Percentiles rank a stretch among this genome's conserved stretches.
phyloP scores from a whole-genome alignment of 2,888 invertebrate genomes.

The Callosobruchus maculatus region DNA sequence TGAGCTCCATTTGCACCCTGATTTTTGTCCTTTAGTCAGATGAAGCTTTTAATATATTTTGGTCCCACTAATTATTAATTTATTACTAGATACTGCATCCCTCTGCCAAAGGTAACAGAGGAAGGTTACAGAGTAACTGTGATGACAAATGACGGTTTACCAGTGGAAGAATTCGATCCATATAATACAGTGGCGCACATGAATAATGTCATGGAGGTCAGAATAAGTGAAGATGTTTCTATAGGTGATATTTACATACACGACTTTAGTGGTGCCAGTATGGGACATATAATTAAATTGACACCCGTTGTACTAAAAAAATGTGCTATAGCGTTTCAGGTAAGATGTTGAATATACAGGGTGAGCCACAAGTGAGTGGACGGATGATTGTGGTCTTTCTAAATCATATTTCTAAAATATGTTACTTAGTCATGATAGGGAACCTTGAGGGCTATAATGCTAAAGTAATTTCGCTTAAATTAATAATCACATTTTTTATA shows the following conservation, averaged over 20 bases:
- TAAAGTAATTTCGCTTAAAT: too few relatives aligned
- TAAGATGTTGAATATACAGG: constrained; percentile 6
- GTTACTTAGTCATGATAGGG: too few relatives aligned
- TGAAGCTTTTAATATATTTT: too few relatives aligned
- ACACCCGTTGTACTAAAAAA: constrained; percentile 11
- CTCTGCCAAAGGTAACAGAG: constrained; percentile 3
- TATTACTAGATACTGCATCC: background rate
- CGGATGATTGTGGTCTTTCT: too few relatives aligned
- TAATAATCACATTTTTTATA: too few relatives aligned
- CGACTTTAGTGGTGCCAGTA: constrained; percentile 5
- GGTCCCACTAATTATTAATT: background rate
- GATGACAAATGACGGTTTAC: background rate
- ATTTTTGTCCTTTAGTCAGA: too few relatives aligned
- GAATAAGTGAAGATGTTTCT: constrained; percentile 5
- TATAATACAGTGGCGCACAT: constrained; percentile 2
- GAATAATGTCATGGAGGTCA: constrained; percentile 8
- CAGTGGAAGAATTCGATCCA: constrained; percentile 2
- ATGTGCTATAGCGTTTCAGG: constrained; percentile 4
- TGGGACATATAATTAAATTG: constrained; percentile 6
- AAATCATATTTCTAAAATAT: too few relatives aligned
- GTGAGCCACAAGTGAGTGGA: too few relatives aligned
- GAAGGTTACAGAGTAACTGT: constrained; percentile 5
- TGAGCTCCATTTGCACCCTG: too few relatives aligned
- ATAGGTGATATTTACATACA: constrained; percentile 11
- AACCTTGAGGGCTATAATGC: too few relatives aligned